Base-by-base conservation (phyloP, 2,113 vertebrate genomes). In the Chiloscyllium plagiosum region DNA sequence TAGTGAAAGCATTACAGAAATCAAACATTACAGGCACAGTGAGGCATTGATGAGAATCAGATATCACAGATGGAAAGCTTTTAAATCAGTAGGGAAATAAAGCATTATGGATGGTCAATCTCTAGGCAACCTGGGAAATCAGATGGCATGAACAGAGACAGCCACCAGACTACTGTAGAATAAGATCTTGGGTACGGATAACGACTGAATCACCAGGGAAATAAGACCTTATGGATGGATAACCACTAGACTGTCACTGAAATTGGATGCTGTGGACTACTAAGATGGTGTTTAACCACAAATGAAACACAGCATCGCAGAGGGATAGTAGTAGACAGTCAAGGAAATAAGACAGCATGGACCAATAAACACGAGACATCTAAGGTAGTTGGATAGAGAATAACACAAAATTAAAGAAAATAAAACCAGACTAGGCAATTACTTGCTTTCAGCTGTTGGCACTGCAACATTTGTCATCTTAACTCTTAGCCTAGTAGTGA, bases 211-310 rank as follows among this genome's bases (percentile, higher is more conserved):
- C 89, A 68, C 56, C 33, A 93, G 89, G 61, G 61, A 93, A 93
- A 93, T 66, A 93, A 93, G 61, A 68, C 89, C 33, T 93, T 93
- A 68, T 93, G 89, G 89, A 93, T 66, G 56, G 61, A 93, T 93
- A 93, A 93, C 89, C 89, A 68, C n/a, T n/a, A 66, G 89, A 66
- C 61, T 93, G 61, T 68, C 89, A 93, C 89, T 66, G 89, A 93
- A 93, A 93, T 93, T 93, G 89, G 61, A 93, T 93, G 33, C n/a
- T 93, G n/a, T 93, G 33, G 61, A 93, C 89, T 65, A 93, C 56
- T 61, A 93, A 93, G 89, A 93, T 65, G 61, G 37, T 66, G 61
- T 37, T 93, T 93, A 93, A 37, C 33, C 56, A 42, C 61, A 93
- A 93, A 26, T 93, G 89, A 37, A 93, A 65, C 89, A 93, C 15